A percentile compares a stretch with the other conserved stretches of the same genome.
Conservation (phyloP, 2,113 vertebrate species). For the Corvus moneduloides region DNA sequence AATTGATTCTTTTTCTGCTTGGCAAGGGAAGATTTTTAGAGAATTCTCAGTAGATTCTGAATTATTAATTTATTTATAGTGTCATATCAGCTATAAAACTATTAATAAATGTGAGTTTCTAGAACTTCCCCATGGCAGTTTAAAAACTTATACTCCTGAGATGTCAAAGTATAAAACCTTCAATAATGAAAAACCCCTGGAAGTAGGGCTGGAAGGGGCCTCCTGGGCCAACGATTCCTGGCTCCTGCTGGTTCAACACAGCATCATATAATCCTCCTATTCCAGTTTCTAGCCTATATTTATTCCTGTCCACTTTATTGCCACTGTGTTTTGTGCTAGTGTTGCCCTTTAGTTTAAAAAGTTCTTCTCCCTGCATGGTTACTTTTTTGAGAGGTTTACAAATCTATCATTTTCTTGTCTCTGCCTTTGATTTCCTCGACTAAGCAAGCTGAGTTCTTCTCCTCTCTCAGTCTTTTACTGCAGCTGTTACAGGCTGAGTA, state of each 20-base stretch:
- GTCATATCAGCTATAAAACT: conserved; percentile 55
- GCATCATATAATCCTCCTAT: neutral
- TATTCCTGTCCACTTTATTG: conserved; percentile 30
- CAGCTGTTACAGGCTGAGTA: neutral
- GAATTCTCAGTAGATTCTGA: conserved; percentile 46
- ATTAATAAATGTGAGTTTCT: conserved; percentile 57
- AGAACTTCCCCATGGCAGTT: conserved; percentile 40
- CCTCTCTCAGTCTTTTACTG: neutral
- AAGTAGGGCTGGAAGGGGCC: conserved; percentile 45
- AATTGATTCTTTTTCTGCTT: conserved; percentile 18
- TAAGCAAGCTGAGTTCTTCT: neutral
- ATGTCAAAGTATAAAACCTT: conserved; percentile 37
- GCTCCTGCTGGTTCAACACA: neutral
- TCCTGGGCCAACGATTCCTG: conserved; percentile 32
- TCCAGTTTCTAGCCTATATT: neutral
- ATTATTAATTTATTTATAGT: conserved; percentile 67
- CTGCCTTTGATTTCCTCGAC: neutral
- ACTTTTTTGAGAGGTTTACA: neutral
- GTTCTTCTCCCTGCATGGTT: neutral
- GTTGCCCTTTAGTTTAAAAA: neutral
- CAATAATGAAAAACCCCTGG: conserved; percentile 48
- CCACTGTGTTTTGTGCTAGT: conserved; percentile 4
- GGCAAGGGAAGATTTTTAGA: neutral
- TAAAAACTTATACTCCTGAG: conserved; percentile 41
- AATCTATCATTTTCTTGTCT: neutral